Conservation (phyloP, 2,888 invertebrate genomes). For the Cremastobaeus sp. region DNA sequence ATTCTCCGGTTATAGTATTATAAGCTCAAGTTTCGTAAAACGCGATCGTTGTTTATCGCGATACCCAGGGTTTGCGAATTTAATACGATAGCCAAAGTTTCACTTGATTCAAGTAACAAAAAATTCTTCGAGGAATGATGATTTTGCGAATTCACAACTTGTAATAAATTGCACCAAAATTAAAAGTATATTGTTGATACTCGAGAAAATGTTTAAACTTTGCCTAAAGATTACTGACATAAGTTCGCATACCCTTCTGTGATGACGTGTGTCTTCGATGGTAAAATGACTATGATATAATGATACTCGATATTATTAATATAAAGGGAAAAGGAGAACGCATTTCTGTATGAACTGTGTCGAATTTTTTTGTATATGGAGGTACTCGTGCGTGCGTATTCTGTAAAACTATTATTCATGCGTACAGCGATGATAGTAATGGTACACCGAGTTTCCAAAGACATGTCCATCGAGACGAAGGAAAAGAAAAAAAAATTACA, state of each 20-base stretch:
- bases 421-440: conserved; percentile 46
- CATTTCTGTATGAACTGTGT: conserved; percentile 47
- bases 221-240: conserved; percentile 15
- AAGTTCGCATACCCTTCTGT: conserved; percentile 44
- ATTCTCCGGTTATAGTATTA: conserved; percentile 49
- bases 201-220: no score
- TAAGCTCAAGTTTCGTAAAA: conserved; percentile 51
- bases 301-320: conserved; percentile 39
- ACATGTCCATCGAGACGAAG: no score
- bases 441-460: no score
- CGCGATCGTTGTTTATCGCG: conserved; percentile 44
- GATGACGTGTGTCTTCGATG: conserved; percentile 54
- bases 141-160: no score
- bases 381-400: conserved; percentile 9
- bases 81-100: conserved; percentile 28
- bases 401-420: conserved; percentile 30
- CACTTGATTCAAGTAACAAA: no score
- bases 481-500: not conserved
- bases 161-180: not conserved
- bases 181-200: no score
- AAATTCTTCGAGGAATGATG: no score
- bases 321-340: conserved; percentile 14
- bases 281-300: conserved; percentile 51
- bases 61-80: conserved; percentile 40
- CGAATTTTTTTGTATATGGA: conserved; percentile 47